Conservation (phyloP, 2,888 invertebrate species). For the Polymixis flavicincta region DNA sequence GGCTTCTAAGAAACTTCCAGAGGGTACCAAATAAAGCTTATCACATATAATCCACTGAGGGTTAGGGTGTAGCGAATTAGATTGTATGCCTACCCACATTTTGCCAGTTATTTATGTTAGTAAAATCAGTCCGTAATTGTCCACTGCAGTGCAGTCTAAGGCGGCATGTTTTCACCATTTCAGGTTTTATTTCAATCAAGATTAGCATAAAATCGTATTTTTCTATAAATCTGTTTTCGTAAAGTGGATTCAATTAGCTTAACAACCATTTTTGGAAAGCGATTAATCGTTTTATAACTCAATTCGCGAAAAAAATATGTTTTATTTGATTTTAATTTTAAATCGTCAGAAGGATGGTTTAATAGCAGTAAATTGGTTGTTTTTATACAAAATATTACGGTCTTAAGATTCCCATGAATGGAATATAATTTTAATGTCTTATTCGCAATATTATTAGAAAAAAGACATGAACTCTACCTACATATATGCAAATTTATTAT, state of each 20-base stretch:
- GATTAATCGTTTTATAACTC: conserved; percentile 53
- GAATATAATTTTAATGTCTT: conserved; percentile 5
- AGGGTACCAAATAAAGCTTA: too few relatives aligned
- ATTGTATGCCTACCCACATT: not conserved
- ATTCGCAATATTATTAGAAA: not conserved
- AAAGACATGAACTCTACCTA: not conserved
- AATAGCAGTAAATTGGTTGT: conserved; percentile 17
- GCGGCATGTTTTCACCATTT: not conserved
- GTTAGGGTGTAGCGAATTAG: too few relatives aligned
- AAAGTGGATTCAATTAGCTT: conserved; percentile 43
- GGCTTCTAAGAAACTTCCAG: too few relatives aligned
- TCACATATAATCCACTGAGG: not conserved
- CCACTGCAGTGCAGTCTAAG: not conserved
- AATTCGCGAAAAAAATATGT: conserved; percentile 37
- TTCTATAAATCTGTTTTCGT: conserved; percentile 27
- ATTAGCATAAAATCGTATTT: conserved; percentile 25
- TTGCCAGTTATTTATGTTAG: not conserved
- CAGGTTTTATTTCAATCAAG: conserved; percentile 3
- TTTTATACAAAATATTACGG: not conserved
- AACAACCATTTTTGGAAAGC: conserved; percentile 39
- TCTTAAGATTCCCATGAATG: not conserved
- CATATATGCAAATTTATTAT: too few relatives aligned
- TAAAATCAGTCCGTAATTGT: not conserved
- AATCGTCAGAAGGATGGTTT: conserved; percentile 5
- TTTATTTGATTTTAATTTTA: conserved; percentile 58